Evolutionary conservation across 2,888 invertebrate species (phyloP).

Genomic region (Xestobium rufovillosum): DNA sequence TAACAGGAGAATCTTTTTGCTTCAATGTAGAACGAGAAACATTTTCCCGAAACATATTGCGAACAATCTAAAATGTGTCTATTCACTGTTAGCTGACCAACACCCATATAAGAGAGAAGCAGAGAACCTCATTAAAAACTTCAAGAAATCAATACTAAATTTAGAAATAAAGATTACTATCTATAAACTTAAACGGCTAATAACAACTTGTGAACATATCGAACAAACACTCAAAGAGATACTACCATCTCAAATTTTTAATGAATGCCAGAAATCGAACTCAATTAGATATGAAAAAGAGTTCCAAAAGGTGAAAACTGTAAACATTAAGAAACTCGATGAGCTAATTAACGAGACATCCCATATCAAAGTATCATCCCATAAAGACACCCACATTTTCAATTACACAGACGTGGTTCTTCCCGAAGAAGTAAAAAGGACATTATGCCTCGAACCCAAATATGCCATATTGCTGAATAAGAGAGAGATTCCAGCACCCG

Average conservation of each 20-base stretch:
- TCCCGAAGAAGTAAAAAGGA: constrained; percentile 13
- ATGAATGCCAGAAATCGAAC: too few relatives aligned
- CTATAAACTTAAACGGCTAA: constrained; percentile 4
- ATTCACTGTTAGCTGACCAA: background rate
- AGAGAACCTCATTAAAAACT: background rate
- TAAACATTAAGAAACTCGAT: constrained; percentile 7
- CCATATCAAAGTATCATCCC: too few relatives aligned
- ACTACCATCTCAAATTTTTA: too few relatives aligned
- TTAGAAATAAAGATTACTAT: constrained; percentile 11
- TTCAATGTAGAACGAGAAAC: constrained; percentile 7
- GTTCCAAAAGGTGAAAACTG: constrained; percentile 9
- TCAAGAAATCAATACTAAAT: constrained; percentile 9
- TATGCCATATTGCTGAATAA: constrained; percentile 10
- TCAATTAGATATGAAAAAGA: constrained; percentile 9
- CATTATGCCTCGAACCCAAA: constrained; percentile 16
- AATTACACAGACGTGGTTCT: constrained; percentile 15
- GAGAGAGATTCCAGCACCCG: constrained; percentile 5
- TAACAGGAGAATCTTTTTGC: too few relatives aligned
- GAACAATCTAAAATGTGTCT: constrained; percentile 2
- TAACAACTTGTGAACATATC: too few relatives aligned
- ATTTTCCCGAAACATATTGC: constrained; percentile 9
- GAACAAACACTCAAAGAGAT: too few relatives aligned
- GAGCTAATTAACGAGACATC: constrained; percentile 4
- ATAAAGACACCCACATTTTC: too few relatives aligned
- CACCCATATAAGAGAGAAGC: background rate